These are phyloP conservation scores for Pasiphila rectangulata DNA, from an alignment of 2,888 invertebrate species.

Conservation along the genomic window DNA sequence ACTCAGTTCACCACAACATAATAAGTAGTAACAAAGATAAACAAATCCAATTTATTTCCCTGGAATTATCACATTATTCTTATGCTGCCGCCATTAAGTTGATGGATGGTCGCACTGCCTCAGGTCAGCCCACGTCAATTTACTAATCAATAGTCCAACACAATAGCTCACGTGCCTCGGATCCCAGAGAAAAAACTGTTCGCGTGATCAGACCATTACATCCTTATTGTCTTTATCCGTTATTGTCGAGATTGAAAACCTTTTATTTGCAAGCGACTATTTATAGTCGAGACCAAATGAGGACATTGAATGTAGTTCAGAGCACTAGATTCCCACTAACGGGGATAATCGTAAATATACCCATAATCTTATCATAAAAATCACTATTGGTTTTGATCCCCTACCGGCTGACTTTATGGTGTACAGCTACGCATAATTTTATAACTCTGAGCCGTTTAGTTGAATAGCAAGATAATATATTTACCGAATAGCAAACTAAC, in stretches of 20 bases:
- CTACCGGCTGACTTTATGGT: neutral
- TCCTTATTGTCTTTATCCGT: constrained; percentile 23
- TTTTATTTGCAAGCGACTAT: constrained; percentile 14
- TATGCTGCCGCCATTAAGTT: constrained; percentile 16
- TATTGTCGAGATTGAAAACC: constrained; percentile 22
- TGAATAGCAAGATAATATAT: neutral
- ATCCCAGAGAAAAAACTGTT: constrained; percentile 37
- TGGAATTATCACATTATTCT: constrained; percentile 18
- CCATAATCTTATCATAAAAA: constrained; percentile 9
- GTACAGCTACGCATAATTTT: neutral
- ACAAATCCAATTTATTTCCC: constrained; percentile 14
- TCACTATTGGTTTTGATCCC: constrained; percentile 4
- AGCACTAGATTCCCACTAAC: neutral
- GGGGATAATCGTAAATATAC: neutral
- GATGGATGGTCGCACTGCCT: constrained; percentile 25
- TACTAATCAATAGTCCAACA: constrained; percentile 45
- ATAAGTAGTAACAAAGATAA: constrained; percentile 12
- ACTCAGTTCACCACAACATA: no score
- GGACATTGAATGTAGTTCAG: neutral
- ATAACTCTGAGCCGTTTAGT: neutral
- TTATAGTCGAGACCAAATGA: no score
- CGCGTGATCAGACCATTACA: constrained; percentile 28
- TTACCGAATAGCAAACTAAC: neutral
- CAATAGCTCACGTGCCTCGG: constrained; percentile 55
- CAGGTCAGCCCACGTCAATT: constrained; percentile 44